Conservation (phyloP, 2,888 invertebrate species). For the Drosophila merina region DNA sequence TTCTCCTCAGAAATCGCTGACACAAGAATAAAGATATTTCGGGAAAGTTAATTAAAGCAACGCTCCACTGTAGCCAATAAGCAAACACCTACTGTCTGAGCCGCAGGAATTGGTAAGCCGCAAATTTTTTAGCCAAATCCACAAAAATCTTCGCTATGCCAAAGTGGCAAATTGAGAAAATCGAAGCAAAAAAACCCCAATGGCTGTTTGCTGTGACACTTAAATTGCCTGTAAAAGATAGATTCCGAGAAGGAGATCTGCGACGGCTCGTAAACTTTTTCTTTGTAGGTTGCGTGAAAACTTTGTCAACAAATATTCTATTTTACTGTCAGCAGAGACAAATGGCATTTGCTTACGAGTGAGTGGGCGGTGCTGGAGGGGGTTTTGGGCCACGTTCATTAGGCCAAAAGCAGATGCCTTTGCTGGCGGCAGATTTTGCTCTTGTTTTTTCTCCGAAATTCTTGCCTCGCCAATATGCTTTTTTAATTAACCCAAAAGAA, state of each 20-base stretch:
- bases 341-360: conserved; percentile 27
- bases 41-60: conserved; percentile 59
- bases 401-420: conserved; percentile 19
- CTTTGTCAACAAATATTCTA: conserved; percentile 57
- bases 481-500: conserved; percentile 20
- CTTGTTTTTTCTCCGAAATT: not conserved
- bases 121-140: conserved; percentile 26
- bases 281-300: conserved; percentile 39
- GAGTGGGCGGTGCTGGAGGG: conserved; percentile 1
- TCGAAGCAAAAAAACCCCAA: conserved; percentile 52
- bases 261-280: conserved; percentile 48
- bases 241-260: conserved; percentile 41
- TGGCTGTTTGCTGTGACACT: conserved; percentile 33
- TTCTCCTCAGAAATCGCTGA: conserved; percentile 32
- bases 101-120: conserved; percentile 15
- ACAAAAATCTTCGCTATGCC: conserved; percentile 28
- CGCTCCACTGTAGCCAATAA: conserved; percentile 45
- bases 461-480: not conserved
- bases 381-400: conserved; percentile 16
- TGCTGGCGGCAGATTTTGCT: not conserved
- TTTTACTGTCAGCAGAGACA: conserved; percentile 35
- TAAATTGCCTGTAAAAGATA: conserved; percentile 59
- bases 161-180: conserved; percentile 37
- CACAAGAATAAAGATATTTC: conserved; percentile 21
- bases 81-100: conserved; percentile 49